phyloP scores from a whole-genome alignment of 2,888 invertebrate genomes.

The Liopterus haemorrhoidalis region DNA sequence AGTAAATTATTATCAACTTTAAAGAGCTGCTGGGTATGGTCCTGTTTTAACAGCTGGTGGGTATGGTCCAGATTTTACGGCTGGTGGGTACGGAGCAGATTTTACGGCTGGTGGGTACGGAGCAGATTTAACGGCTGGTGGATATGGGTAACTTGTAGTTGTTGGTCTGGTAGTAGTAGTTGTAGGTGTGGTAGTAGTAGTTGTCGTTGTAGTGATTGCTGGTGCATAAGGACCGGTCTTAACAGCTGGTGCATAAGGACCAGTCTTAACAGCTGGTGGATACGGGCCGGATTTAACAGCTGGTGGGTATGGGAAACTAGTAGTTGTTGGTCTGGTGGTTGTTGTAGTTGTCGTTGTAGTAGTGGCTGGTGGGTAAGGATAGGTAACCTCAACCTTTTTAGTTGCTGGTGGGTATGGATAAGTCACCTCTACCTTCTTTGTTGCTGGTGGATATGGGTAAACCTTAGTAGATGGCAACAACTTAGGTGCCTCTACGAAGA shows the following conservation, averaged over 20 bases:
- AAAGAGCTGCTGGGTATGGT: slow-evolving; percentile 8
- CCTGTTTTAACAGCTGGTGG: slow-evolving; percentile 16
- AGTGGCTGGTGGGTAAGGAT: slow-evolving; percentile 5
- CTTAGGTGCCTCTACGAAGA: too few relatives aligned
- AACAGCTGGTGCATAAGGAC: not conserved
- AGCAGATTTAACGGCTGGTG: slow-evolving; percentile 24
- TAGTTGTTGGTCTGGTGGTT: too few relatives aligned
- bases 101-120: slow-evolving; percentile 27
- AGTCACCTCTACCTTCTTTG: slow-evolving; percentile 1
- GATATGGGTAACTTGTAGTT: slow-evolving; percentile 12
- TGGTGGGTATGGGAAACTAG: not conserved
- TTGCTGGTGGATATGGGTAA: too few relatives aligned
- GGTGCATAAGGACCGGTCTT: slow-evolving; percentile 10
- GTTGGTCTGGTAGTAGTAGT: slow-evolving; percentile 13
- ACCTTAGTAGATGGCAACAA: too few relatives aligned
- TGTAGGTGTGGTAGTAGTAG: slow-evolving; percentile 2
- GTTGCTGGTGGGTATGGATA: not conserved
- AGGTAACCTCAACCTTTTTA: slow-evolving; percentile 1
- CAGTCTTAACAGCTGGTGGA: slow-evolving; percentile 5
- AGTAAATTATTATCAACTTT: slow-evolving; percentile 13
- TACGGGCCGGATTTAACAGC: slow-evolving; percentile 17
- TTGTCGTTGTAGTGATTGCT: slow-evolving; percentile 6
- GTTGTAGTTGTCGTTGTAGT: not conserved
- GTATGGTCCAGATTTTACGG: slow-evolving; percentile 15
- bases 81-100: slow-evolving; percentile 27